A percentile compares a stretch with the other conserved stretches of the same genome.
Evolutionary conservation across 1,140 invertebrate species (phyloP).

Genomic region (Lepeophtheirus salmonis): DNA sequence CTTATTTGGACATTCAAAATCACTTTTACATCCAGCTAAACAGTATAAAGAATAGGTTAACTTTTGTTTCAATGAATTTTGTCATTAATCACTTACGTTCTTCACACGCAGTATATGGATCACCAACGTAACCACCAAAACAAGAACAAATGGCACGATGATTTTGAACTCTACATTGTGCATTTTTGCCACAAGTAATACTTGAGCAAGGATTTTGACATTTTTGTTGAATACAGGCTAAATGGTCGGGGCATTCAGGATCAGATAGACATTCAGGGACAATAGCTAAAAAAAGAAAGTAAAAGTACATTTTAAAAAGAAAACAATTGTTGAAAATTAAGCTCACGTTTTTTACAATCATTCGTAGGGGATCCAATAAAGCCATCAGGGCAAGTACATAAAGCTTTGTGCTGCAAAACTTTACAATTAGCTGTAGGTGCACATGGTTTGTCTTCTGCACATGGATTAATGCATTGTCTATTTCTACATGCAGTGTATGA

Average conservation of each 20-base stretch:
- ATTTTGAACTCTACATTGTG: constrained; percentile 48
- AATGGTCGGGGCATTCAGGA: constrained; percentile 47
- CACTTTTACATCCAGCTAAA: constrained; percentile 59
- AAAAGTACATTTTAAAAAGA: neutral
- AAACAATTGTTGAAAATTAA: neutral
- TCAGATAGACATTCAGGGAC: constrained; percentile 49
- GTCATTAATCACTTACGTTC: constrained; percentile 17
- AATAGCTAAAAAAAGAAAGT: constrained; percentile 8
- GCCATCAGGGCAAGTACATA: constrained; percentile 39
- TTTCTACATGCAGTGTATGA: constrained; percentile 50
- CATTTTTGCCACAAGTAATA: constrained; percentile 53
- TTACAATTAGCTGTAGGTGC: constrained; percentile 20
- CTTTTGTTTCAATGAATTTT: neutral
- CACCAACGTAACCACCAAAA: constrained; percentile 51
- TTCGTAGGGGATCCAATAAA: constrained; percentile 36
- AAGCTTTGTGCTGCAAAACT: constrained; percentile 47
- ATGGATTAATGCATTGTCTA: constrained; percentile 50
- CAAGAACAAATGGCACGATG: constrained; percentile 54
- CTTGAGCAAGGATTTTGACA: constrained; percentile 54
- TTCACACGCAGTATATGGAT: constrained; percentile 52
- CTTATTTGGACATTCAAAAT: constrained; percentile 57
- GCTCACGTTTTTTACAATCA: constrained; percentile 28
- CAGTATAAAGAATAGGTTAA: constrained; percentile 26
- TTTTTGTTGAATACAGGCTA: constrained; percentile 60
- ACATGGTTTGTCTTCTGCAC: constrained; percentile 24